Percentiles rank a stretch among this genome's conserved stretches.
Evolutionary conservation across 2,888 invertebrate genomes (phyloP).

Genomic region (Tiliacea citrago): DNA sequence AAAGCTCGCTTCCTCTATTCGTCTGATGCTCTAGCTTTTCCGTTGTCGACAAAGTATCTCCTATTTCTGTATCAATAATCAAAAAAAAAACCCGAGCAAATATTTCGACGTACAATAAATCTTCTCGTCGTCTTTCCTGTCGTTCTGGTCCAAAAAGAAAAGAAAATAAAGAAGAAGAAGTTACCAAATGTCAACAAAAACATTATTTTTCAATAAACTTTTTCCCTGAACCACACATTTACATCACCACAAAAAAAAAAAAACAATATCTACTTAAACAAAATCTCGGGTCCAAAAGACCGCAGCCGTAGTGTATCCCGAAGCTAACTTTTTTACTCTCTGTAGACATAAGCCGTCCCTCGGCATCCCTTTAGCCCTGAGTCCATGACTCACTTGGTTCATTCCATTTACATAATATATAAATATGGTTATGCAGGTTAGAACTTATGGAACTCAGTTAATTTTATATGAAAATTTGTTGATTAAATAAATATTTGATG

Average conservation of each 20-base stretch:
- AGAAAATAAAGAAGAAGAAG: too few relatives aligned
- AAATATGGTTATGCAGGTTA: constrained; percentile 18
- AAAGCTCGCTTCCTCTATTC: too few relatives aligned
- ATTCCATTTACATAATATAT: constrained; percentile 37
- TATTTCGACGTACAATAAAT: too few relatives aligned
- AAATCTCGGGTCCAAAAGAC: constrained; percentile 16
- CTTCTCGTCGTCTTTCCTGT: too few relatives aligned
- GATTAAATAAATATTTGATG: neutral
- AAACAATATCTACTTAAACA: constrained; percentile 6
- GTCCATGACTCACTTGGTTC: constrained; percentile 27
- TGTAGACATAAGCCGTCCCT: constrained; percentile 36
- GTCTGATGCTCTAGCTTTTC: too few relatives aligned
- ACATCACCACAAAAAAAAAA: neutral
- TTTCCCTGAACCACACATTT: neutral
- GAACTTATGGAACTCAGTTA: neutral
- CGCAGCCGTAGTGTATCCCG: constrained; percentile 1
- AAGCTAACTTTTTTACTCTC: constrained; percentile 2
- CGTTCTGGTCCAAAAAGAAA: too few relatives aligned
- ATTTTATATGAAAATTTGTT: neutral
- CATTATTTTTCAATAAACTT: neutral
- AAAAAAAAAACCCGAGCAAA: too few relatives aligned
- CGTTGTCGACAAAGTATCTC: too few relatives aligned
- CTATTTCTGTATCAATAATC: too few relatives aligned
- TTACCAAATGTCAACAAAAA: neutral
- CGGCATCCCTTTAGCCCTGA: constrained; percentile 2